Conservation (phyloP, 2,888 invertebrate genomes). For the Drosophila seclusa region DNA sequence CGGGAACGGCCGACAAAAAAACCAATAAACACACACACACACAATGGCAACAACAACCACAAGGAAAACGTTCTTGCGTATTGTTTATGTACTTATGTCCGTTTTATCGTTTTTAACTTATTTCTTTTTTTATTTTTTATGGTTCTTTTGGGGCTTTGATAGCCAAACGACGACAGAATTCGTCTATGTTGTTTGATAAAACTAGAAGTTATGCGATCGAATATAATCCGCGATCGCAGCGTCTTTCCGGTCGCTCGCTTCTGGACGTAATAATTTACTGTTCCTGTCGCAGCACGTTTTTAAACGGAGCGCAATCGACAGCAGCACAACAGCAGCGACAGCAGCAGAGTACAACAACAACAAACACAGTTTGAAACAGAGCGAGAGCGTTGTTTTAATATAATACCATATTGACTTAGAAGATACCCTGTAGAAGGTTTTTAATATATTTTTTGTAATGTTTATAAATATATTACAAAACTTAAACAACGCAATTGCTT, state of each 20-base stretch:
- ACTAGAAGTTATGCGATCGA: constrained; percentile 65
- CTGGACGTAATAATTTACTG: constrained; percentile 84
- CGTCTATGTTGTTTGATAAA: constrained; percentile 38
- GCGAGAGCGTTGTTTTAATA: constrained; percentile 16
- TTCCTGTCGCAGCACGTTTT: constrained; percentile 84
- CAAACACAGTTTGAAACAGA: constrained; percentile 29
- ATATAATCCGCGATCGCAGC: constrained; percentile 32
- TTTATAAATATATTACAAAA: not conserved
- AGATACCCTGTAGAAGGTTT: constrained; percentile 28
- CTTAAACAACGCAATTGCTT: not conserved
- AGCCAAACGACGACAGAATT: constrained; percentile 33
- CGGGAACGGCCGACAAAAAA: constrained; percentile 29
- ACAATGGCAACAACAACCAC: constrained; percentile 42
- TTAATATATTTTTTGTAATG: not conserved
- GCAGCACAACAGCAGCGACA: constrained; percentile 14
- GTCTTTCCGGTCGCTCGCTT: constrained; percentile 79
- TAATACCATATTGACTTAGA: not conserved
- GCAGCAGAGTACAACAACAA: constrained; percentile 29
- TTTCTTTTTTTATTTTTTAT: constrained; percentile 34
- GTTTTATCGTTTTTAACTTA: constrained; percentile 39
- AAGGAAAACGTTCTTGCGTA: constrained; percentile 34
- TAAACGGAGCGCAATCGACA: constrained; percentile 70
- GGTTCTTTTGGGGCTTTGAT: constrained; percentile 62
- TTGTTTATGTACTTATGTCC: constrained; percentile 13
- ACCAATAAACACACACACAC: constrained; percentile 25